A percentile compares a stretch with the other conserved stretches of the same genome.
phyloP scores from a whole-genome alignment of 2,888 invertebrate species.

The Agrotis puta region DNA sequence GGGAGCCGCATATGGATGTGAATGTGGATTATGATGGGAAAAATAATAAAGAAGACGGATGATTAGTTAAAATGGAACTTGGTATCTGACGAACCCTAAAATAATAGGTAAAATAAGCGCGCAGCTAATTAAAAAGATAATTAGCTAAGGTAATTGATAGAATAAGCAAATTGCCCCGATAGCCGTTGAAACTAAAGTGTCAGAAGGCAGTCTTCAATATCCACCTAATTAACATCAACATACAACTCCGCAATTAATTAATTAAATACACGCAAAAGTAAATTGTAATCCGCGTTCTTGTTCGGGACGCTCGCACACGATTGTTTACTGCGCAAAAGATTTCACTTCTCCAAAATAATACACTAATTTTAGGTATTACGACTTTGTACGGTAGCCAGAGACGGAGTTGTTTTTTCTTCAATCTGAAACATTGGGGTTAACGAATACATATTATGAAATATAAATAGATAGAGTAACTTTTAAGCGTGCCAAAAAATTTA shows the following conservation, averaged over 20 bases:
- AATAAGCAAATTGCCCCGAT: background rate
- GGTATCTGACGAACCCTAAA: background rate
- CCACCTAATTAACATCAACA: conserved; percentile 5
- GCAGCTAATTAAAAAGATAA: no score
- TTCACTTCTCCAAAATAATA: conserved; percentile 71
- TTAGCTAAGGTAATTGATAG: background rate
- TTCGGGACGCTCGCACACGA: conserved; percentile 32
- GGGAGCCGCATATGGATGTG: conserved; percentile 68
- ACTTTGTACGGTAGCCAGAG: conserved; percentile 57
- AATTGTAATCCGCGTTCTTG: conserved; percentile 47
- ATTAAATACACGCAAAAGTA: conserved; percentile 44
- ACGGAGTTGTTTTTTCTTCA: background rate
- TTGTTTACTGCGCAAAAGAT: conserved; percentile 70
- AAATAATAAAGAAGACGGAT: background rate
- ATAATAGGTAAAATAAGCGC: background rate
- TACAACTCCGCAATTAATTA: conserved; percentile 18
- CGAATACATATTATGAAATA: background rate
- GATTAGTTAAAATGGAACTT: background rate
- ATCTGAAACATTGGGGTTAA: background rate
- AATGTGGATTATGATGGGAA: conserved; percentile 27
- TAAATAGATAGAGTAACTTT: background rate
- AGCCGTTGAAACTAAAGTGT: conserved; percentile 32
- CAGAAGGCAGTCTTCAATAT: conserved; percentile 16
- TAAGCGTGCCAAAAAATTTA: background rate
- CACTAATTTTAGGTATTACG: conserved; percentile 69